Conservation (phyloP, 1,140 invertebrate genomes). For the Lasioglossum baleicum region DNA sequence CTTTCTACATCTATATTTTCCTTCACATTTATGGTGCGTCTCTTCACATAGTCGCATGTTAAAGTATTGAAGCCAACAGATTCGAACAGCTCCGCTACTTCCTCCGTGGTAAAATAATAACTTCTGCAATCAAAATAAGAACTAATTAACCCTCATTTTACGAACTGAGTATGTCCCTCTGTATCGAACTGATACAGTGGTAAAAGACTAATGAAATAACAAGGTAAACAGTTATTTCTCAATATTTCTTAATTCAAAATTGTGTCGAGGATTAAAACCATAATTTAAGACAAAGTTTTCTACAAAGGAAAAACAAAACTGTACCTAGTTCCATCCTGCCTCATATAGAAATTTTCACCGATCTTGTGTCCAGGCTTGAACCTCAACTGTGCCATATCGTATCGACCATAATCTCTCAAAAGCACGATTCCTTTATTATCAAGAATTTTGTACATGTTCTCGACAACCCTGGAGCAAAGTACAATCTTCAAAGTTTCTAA, state of each 20-base stretch:
- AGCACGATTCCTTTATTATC: constrained; percentile 91
- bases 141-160: too few relatives aligned
- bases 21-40: constrained; percentile 94
- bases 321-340: constrained; percentile 97
- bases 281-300: not conserved
- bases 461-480: constrained; percentile 79
- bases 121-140: constrained; percentile 81
- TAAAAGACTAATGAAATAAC: too few relatives aligned
- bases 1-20: constrained; percentile 94
- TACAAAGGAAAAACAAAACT: constrained; percentile 21
- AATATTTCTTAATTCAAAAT: too few relatives aligned
- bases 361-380: constrained; percentile 97
- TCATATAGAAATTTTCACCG: constrained; percentile 95
- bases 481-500: constrained; percentile 24
- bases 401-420: constrained; percentile 98
- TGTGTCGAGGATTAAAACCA: not conserved
- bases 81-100: constrained; percentile 83
- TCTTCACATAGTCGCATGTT: constrained; percentile 88
- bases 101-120: constrained; percentile 89
- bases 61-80: constrained; percentile 86
- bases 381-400: constrained; percentile 97
- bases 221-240: too few relatives aligned
- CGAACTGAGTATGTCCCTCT: too few relatives aligned
- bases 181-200: too few relatives aligned
- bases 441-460: constrained; percentile 86